A percentile compares a stretch with the other conserved stretches of the same genome.
These are phyloP conservation scores for Microtus ochrogaster DNA, from an alignment of 2,113 vertebrate genomes.

Conservation along the genomic window DNA sequence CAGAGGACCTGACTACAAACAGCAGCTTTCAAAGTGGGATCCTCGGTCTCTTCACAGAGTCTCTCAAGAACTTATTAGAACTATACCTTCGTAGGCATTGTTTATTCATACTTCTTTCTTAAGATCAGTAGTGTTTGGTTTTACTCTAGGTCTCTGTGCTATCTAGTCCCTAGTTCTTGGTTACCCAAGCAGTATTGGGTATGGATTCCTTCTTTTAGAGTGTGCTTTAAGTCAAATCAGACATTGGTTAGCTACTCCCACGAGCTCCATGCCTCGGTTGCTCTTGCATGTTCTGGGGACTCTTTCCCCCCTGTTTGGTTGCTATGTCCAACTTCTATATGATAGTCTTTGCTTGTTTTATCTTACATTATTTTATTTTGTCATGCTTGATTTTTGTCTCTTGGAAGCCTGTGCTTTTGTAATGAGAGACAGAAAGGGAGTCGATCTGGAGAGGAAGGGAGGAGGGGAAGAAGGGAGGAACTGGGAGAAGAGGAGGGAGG, in stretches of 20 bases:
- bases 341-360: neutral
- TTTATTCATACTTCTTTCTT: neutral
- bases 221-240: neutral
- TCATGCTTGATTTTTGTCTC: neutral
- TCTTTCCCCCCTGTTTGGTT: neutral
- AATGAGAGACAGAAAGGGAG: neutral
- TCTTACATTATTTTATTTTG: neutral
- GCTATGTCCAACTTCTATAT: neutral
- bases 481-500: neutral
- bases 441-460: neutral
- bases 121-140: neutral
- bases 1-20: neutral
- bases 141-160: neutral
- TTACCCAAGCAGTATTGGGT: neutral
- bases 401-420: neutral
- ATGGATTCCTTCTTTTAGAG: neutral
- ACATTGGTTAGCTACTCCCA: neutral
- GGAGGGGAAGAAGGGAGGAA: too few relatives aligned
- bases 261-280: neutral
- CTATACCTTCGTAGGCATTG: neutral
- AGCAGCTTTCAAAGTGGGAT: neutral
- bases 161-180: neutral
- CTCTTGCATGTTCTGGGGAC: neutral
- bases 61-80: neutral
- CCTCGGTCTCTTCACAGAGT: neutral